Percentiles rank a stretch among this genome's conserved stretches.
These are phyloP conservation scores for Scortum barcoo DNA, from an alignment of 2,113 vertebrate species.

Conservation along the genomic window DNA sequence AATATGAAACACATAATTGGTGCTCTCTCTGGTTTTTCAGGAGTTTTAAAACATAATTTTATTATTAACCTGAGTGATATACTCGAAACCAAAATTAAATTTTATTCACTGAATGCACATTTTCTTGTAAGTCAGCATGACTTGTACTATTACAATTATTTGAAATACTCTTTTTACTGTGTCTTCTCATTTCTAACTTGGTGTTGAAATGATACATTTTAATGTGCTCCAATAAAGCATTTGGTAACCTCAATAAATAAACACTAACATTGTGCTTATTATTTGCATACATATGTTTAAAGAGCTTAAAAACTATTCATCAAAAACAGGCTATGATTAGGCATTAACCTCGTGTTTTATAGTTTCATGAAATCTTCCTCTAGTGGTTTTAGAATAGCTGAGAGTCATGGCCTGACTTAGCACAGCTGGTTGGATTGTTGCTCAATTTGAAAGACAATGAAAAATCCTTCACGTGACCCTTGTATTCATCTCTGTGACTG, in stretches of 20 bases:
- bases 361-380: conserved; percentile 31
- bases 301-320: conserved; percentile 15
- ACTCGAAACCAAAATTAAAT: background rate
- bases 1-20: background rate
- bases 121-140: background rate
- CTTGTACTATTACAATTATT: no score
- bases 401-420: conserved; percentile 19
- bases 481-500: background rate
- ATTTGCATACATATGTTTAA: background rate
- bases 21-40: background rate
- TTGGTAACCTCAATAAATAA: background rate
- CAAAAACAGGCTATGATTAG: conserved; percentile 15
- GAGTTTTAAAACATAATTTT: background rate
- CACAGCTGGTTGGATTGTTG: conserved; percentile 10
- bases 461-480: conserved; percentile 17
- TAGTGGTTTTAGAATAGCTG: conserved; percentile 38
- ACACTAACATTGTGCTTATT: background rate
- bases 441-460: conserved; percentile 8
- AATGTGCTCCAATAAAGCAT: background rate
- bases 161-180: no score
- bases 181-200: background rate
- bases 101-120: background rate
- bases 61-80: background rate
- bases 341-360: conserved; percentile 16
- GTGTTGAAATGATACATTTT: background rate